Conservation (phyloP, 2,113 vertebrate genomes). For the Poicephalus gulielmi region DNA sequence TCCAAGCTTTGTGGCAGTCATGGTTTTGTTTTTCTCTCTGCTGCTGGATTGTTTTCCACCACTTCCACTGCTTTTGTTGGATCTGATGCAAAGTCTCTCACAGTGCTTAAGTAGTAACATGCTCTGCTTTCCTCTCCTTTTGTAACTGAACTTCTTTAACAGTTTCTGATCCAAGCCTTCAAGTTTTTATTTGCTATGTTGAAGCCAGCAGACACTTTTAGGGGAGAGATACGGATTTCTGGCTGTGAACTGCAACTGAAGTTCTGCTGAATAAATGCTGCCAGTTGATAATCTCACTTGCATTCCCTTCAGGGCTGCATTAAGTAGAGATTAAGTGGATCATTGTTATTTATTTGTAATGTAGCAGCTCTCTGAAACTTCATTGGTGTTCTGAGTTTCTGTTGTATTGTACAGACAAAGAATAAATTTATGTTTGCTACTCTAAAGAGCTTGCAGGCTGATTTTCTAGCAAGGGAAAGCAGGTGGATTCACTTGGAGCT, state of each 20-base stretch:
- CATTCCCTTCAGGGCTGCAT: constrained; percentile 27
- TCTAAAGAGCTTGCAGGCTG: background rate
- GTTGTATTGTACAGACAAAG: constrained; percentile 17
- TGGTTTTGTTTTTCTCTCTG: background rate
- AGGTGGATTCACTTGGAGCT: background rate
- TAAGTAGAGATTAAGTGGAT: constrained; percentile 50
- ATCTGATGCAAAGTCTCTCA: background rate
- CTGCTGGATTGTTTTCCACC: background rate
- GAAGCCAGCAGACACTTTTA: background rate
- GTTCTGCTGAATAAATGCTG: background rate
- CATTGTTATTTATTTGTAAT: constrained; percentile 53
- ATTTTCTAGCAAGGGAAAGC: background rate
- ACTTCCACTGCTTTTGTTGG: constrained; percentile 38
- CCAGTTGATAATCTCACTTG: background rate
- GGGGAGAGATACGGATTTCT: background rate
- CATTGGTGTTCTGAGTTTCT: background rate
- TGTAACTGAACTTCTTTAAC: background rate
- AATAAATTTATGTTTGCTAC: constrained; percentile 15
- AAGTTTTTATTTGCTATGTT: background rate
- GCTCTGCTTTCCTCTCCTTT: background rate
- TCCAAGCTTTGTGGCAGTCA: background rate
- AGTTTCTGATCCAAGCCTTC: background rate
- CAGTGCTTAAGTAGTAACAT: background rate
- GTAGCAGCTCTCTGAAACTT: background rate
- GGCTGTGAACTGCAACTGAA: background rate